These are phyloP conservation scores for Drosophila lowei DNA, from an alignment of 1,140 invertebrate species.

Conservation along the genomic window DNA sequence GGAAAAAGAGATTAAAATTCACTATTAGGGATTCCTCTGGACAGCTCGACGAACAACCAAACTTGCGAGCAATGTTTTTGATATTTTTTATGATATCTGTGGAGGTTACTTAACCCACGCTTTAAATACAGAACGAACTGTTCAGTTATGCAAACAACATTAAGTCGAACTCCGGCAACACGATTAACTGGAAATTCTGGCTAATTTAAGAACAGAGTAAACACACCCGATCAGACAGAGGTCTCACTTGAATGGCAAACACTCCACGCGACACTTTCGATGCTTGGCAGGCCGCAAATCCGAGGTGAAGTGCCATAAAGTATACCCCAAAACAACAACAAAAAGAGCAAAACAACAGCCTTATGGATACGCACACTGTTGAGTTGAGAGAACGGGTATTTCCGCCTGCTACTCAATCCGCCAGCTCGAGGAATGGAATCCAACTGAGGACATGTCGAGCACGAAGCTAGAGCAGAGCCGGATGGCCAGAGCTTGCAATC, in stretches of 20 bases:
- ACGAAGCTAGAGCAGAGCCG: conserved; percentile 14
- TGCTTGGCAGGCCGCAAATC: conserved; percentile 10
- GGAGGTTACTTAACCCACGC: conserved; percentile 29
- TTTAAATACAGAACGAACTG: conserved; percentile 5
- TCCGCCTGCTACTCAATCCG: conserved; percentile 32
- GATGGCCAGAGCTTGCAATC: conserved; percentile 41
- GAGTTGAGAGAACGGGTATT: conserved; percentile 10
- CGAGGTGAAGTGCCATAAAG: conserved; percentile 13
- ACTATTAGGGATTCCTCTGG: neutral
- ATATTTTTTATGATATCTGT: neutral
- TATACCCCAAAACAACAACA: neutral
- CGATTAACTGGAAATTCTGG: conserved; percentile 34
- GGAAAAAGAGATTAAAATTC: neutral
- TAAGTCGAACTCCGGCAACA: conserved; percentile 5
- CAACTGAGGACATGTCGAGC: conserved; percentile 58
- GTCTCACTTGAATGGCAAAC: neutral
- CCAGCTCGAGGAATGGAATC: conserved; percentile 37
- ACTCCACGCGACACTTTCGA: conserved; percentile 6
- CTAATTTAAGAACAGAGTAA: conserved; percentile 31
- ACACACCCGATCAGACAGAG: neutral
- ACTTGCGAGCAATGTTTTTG: neutral
- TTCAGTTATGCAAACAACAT: conserved; percentile 31
- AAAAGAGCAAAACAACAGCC: conserved; percentile 1
- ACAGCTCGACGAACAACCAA: too few relatives aligned
- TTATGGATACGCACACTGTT: conserved; percentile 45